Conservation (phyloP, 1,140 invertebrate genomes). For the Intoshia linei region DNA sequence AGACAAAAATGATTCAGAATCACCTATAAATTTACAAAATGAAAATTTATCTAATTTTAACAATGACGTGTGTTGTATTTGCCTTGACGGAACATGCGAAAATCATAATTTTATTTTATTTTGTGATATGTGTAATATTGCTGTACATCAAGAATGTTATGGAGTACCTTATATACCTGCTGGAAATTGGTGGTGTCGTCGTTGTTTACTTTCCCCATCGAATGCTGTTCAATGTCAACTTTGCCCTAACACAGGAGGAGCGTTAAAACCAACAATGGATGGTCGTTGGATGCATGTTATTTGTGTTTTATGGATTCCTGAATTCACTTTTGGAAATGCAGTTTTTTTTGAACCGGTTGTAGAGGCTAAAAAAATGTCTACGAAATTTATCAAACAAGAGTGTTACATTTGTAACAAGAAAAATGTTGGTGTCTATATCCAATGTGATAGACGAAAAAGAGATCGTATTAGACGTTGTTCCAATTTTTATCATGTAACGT, state of each 20-base stretch:
- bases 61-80: slow-evolving; percentile 86
- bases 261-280: slow-evolving; percentile 86
- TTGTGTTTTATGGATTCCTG: slow-evolving; percentile 89
- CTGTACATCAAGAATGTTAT: slow-evolving; percentile 95
- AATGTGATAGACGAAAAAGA: slow-evolving; percentile 83
- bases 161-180: slow-evolving; percentile 94
- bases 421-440: slow-evolving; percentile 70
- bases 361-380: slow-evolving; percentile 67
- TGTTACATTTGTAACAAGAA: slow-evolving; percentile 85
- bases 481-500: slow-evolving; percentile 84
- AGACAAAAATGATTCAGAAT: too few species aligned
- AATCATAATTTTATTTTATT: slow-evolving; percentile 80
- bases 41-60: too few species aligned
- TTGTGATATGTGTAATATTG: slow-evolving; percentile 96
- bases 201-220: slow-evolving; percentile 71
- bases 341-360: slow-evolving; percentile 73
- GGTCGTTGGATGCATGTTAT: slow-evolving; percentile 88
- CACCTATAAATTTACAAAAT: too few species aligned
- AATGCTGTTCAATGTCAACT: slow-evolving; percentile 70
- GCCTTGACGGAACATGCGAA: slow-evolving; percentile 57
- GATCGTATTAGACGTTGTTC: slow-evolving; percentile 83
- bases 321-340: slow-evolving; percentile 68
- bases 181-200: slow-evolving; percentile 77
- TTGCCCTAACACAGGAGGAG: slow-evolving; percentile 83
- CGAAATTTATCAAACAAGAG: slow-evolving; percentile 47